Conservation (phyloP, 2,888 invertebrate genomes). For the Drosophila rubida region DNA sequence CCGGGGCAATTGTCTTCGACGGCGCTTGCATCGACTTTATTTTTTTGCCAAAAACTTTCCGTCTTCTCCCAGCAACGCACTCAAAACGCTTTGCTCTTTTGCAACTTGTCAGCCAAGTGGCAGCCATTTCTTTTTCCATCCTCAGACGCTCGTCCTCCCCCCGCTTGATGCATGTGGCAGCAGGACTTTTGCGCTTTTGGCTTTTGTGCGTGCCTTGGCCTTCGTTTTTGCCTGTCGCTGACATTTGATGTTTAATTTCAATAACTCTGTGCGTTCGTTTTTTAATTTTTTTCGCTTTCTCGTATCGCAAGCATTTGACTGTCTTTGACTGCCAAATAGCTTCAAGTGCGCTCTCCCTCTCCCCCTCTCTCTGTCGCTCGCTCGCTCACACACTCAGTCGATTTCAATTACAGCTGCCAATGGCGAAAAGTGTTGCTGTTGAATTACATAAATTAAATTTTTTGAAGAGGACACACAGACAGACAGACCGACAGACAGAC, state of each 20-base stretch:
- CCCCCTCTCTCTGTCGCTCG: background rate
- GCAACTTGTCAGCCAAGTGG: constrained; percentile 75
- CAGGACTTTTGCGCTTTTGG: constrained; percentile 75
- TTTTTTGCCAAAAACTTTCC: constrained; percentile 41
- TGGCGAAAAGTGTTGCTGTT: constrained; percentile 65
- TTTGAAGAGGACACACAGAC: constrained; percentile 26
- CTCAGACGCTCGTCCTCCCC: background rate
- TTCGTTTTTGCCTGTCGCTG: constrained; percentile 62
- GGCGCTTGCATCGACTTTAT: constrained; percentile 74
- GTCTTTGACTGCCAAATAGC: constrained; percentile 72
- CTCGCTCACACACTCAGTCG: constrained; percentile 15
- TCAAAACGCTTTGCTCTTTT: constrained; percentile 75
- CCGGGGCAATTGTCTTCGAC: constrained; percentile 73
- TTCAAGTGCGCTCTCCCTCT: constrained; percentile 53
- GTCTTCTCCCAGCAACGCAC: constrained; percentile 28
- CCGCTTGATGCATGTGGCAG: constrained; percentile 61
- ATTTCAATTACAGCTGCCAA: constrained; percentile 78
- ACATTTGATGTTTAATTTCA: constrained; percentile 82
- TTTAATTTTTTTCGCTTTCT: constrained; percentile 53
- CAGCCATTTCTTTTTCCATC: constrained; percentile 48
- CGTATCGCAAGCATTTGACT: constrained; percentile 42
- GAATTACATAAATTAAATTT: constrained; percentile 69
- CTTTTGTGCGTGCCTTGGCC: constrained; percentile 71
- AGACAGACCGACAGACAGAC: background rate
- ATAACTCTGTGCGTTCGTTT: constrained; percentile 71